A percentile compares a stretch with the other conserved stretches of the same genome.
Conservation (phyloP, 2,888 invertebrate genomes). For the Dusona sp. region DNA sequence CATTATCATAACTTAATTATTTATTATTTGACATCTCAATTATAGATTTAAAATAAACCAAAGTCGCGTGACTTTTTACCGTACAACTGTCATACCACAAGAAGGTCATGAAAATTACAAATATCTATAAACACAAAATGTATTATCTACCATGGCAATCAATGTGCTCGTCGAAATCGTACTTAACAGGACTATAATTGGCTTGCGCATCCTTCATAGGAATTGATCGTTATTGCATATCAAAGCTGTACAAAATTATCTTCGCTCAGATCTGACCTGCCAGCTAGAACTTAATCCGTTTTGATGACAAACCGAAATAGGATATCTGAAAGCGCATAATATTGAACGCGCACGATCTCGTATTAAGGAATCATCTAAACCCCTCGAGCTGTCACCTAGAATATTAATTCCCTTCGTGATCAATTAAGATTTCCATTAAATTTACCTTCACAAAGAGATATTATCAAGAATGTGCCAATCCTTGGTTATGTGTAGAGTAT, state of each 20-base stretch:
- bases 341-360: neutral
- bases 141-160: neutral
- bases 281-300: neutral
- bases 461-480: constrained; percentile 15
- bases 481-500: neutral
- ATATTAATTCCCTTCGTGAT: constrained; percentile 37
- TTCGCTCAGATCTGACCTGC: neutral
- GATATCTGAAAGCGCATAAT: constrained; percentile 3
- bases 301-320: neutral
- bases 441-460: constrained; percentile 41
- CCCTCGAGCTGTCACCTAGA: constrained; percentile 13
- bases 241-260: neutral
- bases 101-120: neutral
- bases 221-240: neutral
- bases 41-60: neutral
- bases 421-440: constrained; percentile 12
- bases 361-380: constrained; percentile 11
- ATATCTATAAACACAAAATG: neutral
- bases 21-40: neutral
- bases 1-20: neutral
- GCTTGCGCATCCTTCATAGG: neutral
- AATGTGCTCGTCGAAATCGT: neutral
- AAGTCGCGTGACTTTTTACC: neutral
- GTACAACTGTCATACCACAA: neutral
- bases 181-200: neutral